Evolutionary conservation across 1,140 invertebrate genomes (phyloP).

Genomic region (Nomia melanderi): DNA sequence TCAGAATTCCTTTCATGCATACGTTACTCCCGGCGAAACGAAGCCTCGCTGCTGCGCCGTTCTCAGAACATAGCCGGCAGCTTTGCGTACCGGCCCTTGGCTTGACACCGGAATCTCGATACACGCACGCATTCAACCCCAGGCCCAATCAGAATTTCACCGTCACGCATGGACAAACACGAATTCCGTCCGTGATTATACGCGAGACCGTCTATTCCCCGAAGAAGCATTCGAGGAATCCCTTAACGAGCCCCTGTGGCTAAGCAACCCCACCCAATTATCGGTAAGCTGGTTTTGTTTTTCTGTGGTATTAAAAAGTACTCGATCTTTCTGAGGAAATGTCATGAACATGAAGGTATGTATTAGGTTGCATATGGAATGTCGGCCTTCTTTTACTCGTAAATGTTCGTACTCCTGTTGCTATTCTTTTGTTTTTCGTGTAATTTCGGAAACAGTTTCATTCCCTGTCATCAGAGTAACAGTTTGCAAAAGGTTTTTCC

Average conservation of each 20-base stretch:
- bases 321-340: no score
- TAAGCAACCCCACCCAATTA: neutral
- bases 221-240: constrained; percentile 26
- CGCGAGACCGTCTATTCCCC: neutral
- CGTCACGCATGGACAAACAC: constrained; percentile 24
- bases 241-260: neutral
- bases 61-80: neutral
- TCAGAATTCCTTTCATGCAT: constrained; percentile 46
- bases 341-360: no score
- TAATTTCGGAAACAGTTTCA: no score
- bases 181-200: constrained; percentile 18
- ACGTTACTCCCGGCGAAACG: constrained; percentile 9
- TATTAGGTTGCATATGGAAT: no score
- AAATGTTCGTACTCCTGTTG: no score
- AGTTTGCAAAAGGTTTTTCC: no score
- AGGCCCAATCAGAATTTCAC: constrained; percentile 25
- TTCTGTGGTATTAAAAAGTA: no score
- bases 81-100: neutral
- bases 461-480: no score
- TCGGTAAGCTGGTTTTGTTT: neutral
- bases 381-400: no score
- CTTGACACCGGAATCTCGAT: constrained; percentile 22
- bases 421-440: no score
- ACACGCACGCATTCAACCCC: constrained; percentile 1
- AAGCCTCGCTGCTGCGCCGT: neutral